phyloP scores from a whole-genome alignment of 2,888 invertebrate species.

The Opisthograptis luteolata region DNA sequence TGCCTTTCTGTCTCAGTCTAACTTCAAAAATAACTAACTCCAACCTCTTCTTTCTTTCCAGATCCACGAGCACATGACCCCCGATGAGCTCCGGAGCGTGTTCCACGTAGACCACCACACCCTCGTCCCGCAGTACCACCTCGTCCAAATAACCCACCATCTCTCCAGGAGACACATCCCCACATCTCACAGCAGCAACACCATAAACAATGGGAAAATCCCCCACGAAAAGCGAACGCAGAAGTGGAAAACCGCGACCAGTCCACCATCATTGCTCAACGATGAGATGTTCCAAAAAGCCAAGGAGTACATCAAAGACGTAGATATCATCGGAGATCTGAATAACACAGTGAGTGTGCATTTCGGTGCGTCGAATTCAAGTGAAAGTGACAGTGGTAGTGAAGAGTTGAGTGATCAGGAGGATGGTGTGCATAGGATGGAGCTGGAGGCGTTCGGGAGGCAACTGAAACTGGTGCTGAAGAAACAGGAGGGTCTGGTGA shows the following conservation, averaged over 20 bases:
- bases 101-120: constrained; percentile 93
- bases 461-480: constrained; percentile 89
- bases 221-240: constrained; percentile 70
- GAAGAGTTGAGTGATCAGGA: constrained; percentile 64
- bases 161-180: constrained; percentile 71
- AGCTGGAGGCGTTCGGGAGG: constrained; percentile 92
- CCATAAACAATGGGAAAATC: constrained; percentile 54
- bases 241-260: constrained; percentile 59
- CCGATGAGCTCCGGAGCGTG: constrained; percentile 90
- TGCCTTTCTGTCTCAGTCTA: not conserved
- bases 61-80: constrained; percentile 95
- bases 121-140: constrained; percentile 93
- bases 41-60: constrained; percentile 63
- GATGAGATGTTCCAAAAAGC: constrained; percentile 77
- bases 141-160: constrained; percentile 90
- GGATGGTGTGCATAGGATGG: constrained; percentile 86
- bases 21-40: not conserved
- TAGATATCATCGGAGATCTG: constrained; percentile 72
- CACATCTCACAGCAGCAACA: constrained; percentile 59
- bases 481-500: constrained; percentile 91
- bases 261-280: constrained; percentile 69
- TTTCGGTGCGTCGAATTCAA: constrained; percentile 70
- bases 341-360: constrained; percentile 75
- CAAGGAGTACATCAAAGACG: constrained; percentile 67
- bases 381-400: constrained; percentile 65